These are phyloP conservation scores for Oncopodura yosiiana DNA, from an alignment of 1,140 invertebrate species.

Conservation along the genomic window DNA sequence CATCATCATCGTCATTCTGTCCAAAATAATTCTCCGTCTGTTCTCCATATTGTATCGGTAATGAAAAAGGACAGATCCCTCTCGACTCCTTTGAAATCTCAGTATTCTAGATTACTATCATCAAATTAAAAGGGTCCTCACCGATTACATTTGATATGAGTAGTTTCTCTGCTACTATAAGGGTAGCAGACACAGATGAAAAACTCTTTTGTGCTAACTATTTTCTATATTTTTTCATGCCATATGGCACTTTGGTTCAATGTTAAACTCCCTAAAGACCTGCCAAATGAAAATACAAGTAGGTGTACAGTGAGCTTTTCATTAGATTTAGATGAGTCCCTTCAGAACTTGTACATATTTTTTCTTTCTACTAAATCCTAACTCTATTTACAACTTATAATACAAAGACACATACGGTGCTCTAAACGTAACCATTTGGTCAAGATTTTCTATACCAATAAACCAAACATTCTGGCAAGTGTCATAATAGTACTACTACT, in stretches of 20 bases:
- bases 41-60: too few relatives aligned
- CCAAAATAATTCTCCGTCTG: too few relatives aligned
- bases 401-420: too few relatives aligned
- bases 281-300: not conserved
- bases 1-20: too few relatives aligned
- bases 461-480: slow-evolving; percentile 25
- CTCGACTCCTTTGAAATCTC: too few relatives aligned
- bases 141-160: not conserved
- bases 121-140: slow-evolving; percentile 7
- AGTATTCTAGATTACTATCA: slow-evolving; percentile 9
- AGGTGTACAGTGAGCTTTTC: slow-evolving; percentile 26
- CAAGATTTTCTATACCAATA: slow-evolving; percentile 22
- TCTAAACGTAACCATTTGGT: slow-evolving; percentile 19
- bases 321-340: slow-evolving; percentile 34
- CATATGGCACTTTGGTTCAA: slow-evolving; percentile 20
- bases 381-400: too few relatives aligned
- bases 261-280: slow-evolving; percentile 11
- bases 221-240: slow-evolving; percentile 4
- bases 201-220: not conserved
- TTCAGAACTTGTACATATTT: too few relatives aligned
- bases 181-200: not conserved
- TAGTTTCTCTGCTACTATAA: not conserved
- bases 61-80: too few relatives aligned
- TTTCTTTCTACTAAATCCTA: too few relatives aligned
- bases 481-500: slow-evolving; percentile 13